These are phyloP conservation scores for Rhamnusium bicolor DNA, from an alignment of 2,888 invertebrate species.

Conservation along the genomic window DNA sequence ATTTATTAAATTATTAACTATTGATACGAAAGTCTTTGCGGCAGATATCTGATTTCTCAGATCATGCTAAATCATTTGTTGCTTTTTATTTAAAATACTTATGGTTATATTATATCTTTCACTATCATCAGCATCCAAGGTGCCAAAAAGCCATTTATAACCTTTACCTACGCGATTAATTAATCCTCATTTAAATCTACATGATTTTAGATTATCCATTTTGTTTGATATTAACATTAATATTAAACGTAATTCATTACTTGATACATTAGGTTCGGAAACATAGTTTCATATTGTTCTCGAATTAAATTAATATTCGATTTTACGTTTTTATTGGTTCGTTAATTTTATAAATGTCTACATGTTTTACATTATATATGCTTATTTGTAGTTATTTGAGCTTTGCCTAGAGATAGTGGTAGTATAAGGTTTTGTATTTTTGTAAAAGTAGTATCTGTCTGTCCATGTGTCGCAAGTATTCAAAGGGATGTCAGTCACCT, in stretches of 20 bases:
- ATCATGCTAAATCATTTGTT: neutral
- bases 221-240: neutral
- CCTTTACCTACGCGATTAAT: constrained; percentile 11
- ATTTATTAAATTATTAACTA: neutral
- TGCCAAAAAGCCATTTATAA: constrained; percentile 22
- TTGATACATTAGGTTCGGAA: neutral
- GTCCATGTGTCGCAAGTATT: too few relatives aligned
- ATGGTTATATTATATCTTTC: neutral
- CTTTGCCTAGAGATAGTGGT: too few relatives aligned
- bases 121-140: constrained; percentile 17
- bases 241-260: neutral
- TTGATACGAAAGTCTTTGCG: neutral
- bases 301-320: too few relatives aligned
- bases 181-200: constrained; percentile 14
- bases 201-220: neutral
- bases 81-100: neutral
- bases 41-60: neutral
- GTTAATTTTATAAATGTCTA: too few relatives aligned
- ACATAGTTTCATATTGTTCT: too few relatives aligned
- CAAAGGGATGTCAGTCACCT: too few relatives aligned
- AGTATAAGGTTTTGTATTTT: too few relatives aligned
- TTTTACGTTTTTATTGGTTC: too few relatives aligned
- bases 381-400: too few relatives aligned
- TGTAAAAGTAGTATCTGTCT: too few relatives aligned
- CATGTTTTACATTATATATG: too few relatives aligned